Percentiles rank a stretch among this genome's conserved stretches.
Evolutionary conservation across 2,113 vertebrate genomes (phyloP).

Genomic region (Pteronura brasiliensis): DNA sequence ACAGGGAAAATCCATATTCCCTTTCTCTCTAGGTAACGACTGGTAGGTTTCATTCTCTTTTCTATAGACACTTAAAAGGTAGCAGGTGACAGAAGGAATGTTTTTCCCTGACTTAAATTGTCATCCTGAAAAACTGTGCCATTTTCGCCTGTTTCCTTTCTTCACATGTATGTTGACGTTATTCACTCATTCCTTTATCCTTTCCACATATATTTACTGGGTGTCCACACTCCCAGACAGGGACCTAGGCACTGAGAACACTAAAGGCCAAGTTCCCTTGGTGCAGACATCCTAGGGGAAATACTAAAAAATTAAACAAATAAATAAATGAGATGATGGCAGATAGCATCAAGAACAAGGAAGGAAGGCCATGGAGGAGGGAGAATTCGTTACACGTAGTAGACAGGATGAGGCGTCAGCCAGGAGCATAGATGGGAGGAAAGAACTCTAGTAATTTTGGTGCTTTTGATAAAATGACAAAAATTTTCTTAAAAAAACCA

Average conservation of each 20-base stretch:
- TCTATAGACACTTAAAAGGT: neutral
- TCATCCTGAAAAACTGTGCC: neutral
- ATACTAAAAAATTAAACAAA: neutral
- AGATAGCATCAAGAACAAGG: no score
- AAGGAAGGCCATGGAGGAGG: neutral
- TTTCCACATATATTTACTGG: neutral
- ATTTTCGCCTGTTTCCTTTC: neutral
- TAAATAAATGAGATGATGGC: neutral
- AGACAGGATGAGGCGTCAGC: neutral
- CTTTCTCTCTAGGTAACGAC: slow-evolving; percentile 30
- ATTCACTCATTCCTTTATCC: neutral
- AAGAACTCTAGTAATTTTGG: neutral
- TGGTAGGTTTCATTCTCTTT: neutral
- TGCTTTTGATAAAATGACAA: neutral
- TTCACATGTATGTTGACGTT: neutral
- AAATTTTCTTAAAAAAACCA: neutral
- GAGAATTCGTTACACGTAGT: neutral
- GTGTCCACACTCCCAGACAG: neutral
- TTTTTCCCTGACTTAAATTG: slow-evolving; percentile 14
- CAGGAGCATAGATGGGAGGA: neutral
- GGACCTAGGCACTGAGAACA: neutral
- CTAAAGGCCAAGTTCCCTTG: neutral
- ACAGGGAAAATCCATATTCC: slow-evolving; percentile 62
- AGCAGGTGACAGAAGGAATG: neutral
- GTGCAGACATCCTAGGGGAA: neutral